phyloP scores from a whole-genome alignment of 2,888 invertebrate genomes.

The Mesopsocus fuscifrons region DNA sequence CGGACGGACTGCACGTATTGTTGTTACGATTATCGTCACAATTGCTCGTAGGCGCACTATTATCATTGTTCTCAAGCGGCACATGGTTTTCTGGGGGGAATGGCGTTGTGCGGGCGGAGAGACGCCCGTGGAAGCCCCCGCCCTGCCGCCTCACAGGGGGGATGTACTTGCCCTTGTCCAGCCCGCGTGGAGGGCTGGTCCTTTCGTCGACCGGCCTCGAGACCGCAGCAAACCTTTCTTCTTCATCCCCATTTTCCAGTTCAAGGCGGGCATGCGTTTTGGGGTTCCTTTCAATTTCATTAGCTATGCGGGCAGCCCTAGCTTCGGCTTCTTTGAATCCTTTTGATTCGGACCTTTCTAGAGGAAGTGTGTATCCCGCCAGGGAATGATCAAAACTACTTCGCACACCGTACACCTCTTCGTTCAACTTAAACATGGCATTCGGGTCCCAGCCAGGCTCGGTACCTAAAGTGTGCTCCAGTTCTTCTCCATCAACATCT shows the following conservation, averaged over 20 bases:
- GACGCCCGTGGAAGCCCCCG: slow-evolving; percentile 28
- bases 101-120: slow-evolving; percentile 35
- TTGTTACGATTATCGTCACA: neutral
- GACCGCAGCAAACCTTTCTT: slow-evolving; percentile 70
- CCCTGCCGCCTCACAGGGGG: slow-evolving; percentile 59
- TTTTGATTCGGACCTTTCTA: slow-evolving; percentile 69
- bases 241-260: slow-evolving; percentile 85
- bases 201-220: slow-evolving; percentile 23
- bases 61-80: neutral
- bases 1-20: neutral
- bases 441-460: slow-evolving; percentile 88
- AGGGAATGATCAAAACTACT: slow-evolving; percentile 84
- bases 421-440: slow-evolving; percentile 93
- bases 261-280: slow-evolving; percentile 64
- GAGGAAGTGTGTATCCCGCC: slow-evolving; percentile 75
- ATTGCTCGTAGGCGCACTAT: neutral
- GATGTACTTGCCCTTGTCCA: slow-evolving; percentile 41
- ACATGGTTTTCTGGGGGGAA: neutral
- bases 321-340: slow-evolving; percentile 71
- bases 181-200: slow-evolving; percentile 8
- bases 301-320: slow-evolving; percentile 76
- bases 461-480: slow-evolving; percentile 25
- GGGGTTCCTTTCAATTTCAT: slow-evolving; percentile 79
- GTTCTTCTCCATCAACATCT: slow-evolving; percentile 36
- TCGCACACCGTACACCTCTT: slow-evolving; percentile 76